A percentile compares a stretch with the other conserved stretches of the same genome.
These are phyloP conservation scores for Drosophila kanekoi DNA, from an alignment of 2,888 invertebrate genomes.

Conservation along the genomic window DNA sequence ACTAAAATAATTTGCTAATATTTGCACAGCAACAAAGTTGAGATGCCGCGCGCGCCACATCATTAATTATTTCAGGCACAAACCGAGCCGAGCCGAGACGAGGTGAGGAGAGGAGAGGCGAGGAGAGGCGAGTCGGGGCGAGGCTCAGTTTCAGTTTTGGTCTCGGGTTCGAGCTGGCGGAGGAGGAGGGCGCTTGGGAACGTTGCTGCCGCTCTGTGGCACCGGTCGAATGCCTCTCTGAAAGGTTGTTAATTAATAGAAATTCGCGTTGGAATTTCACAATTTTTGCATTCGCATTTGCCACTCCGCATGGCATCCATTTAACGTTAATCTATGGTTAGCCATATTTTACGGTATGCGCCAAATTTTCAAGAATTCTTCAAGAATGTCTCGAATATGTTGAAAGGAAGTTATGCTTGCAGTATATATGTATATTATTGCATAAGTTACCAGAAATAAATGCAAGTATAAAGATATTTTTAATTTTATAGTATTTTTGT, in stretches of 20 bases:
- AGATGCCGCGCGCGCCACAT: slow-evolving; percentile 56
- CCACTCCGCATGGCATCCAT: slow-evolving; percentile 25
- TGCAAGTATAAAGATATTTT: too few relatives aligned
- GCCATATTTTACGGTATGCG: slow-evolving; percentile 15
- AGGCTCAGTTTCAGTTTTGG: slow-evolving; percentile 33
- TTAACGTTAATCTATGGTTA: slow-evolving; percentile 15
- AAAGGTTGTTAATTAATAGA: slow-evolving; percentile 71
- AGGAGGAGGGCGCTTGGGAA: neutral
- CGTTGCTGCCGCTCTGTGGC: neutral
- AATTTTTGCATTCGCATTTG: slow-evolving; percentile 32
- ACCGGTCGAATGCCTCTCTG: slow-evolving; percentile 45
- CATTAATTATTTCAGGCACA: slow-evolving; percentile 76
- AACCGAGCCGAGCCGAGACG: slow-evolving; percentile 18
- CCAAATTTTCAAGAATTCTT: neutral
- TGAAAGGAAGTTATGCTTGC: neutral
- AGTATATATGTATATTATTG: too few relatives aligned
- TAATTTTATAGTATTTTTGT: too few relatives aligned
- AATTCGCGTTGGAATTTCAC: slow-evolving; percentile 72
- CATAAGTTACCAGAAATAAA: too few relatives aligned
- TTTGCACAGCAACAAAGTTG: slow-evolving; percentile 75
- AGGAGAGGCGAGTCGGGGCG: too few relatives aligned
- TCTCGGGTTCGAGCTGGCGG: slow-evolving; percentile 24
- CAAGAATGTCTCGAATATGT: neutral
- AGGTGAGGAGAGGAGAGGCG: too few relatives aligned
- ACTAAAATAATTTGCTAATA: slow-evolving; percentile 82